Evolutionary conservation across 2,797 vertebrate species (phyloP), one percentile per base, ranked within the genome.

Genomic region (Phalanger gymnotis): DNA sequence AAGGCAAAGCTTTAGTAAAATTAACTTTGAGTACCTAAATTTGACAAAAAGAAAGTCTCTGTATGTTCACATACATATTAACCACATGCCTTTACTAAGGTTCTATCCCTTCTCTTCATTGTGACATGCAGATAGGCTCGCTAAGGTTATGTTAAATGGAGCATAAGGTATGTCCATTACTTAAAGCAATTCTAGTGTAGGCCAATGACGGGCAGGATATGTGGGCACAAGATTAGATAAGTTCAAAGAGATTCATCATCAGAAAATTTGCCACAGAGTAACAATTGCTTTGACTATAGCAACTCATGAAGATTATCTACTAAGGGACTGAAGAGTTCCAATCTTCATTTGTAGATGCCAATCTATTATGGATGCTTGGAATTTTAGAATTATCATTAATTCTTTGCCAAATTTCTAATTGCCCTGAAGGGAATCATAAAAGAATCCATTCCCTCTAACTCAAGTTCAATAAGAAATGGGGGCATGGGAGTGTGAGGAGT

Each of bases 1-100:
- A 95, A 93, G 87, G 56, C 51, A 54, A 93, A 95, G 81, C 22
- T 51, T 87, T 31, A 93, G 5, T 93, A 19, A 97, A 96, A 93
- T 51, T 90, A 40, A 93, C 53, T 92, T 91, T 66, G 95, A 93
- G 19, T 25, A 54, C 53, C 94, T 94, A 95, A 53, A 54, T 1
- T 87, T 92, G 91, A 92, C 52, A n/a, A 53, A 92, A 94, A 22
- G 58, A 91, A 93, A 52, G 4, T 47, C 52, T 90, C 61, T 31
- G 91, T 40, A 54, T 54, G 90, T 90, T 66, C n/a, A 93, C 92
- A 58, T 89, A 51, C 7, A 92, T 55, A 47, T 14, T 96, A 34
- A 95, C 9, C 47, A 11, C 3, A 87, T 28, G 73, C 10, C 7
- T 47, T 10, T 47, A 87, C 10, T 47, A 51, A 81, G 51, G 12